Evolutionary conservation across 2,797 vertebrate genomes (phyloP).

Genomic region (Australoheros facetus): DNA sequence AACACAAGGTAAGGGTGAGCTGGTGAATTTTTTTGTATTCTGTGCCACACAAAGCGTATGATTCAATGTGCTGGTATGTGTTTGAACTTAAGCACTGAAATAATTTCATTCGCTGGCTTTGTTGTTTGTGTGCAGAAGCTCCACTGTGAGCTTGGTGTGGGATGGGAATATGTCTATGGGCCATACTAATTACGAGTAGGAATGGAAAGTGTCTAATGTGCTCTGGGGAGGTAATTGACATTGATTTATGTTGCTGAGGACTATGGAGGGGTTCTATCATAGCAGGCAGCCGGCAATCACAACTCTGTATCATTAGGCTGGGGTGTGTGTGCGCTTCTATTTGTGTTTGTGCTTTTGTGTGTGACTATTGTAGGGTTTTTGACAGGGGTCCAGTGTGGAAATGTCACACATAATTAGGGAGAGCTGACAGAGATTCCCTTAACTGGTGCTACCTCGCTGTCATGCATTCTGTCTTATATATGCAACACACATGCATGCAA

Average conservation of each 20-base stretch:
- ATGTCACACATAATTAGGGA: constrained; percentile 79
- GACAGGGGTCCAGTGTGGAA: constrained; percentile 73
- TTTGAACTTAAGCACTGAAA: constrained; percentile 48
- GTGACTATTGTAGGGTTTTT: constrained; percentile 62
- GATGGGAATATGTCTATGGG: constrained; percentile 76
- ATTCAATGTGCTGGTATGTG: constrained; percentile 56
- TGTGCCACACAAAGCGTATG: constrained; percentile 34
- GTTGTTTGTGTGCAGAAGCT: constrained; percentile 62
- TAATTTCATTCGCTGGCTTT: constrained; percentile 50
- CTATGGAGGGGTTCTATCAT: constrained; percentile 79
- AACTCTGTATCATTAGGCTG: constrained; percentile 75
- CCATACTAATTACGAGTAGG: constrained; percentile 76
- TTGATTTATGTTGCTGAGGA: constrained; percentile 83
- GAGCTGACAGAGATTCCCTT: constrained; percentile 66
- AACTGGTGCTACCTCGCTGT: constrained; percentile 54
- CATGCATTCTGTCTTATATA: constrained; percentile 46
- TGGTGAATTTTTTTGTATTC: constrained; percentile 36
- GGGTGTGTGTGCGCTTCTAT: constrained; percentile 36
- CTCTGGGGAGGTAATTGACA: constrained; percentile 85
- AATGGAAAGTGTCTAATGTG: constrained; percentile 80
- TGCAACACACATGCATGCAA: constrained; percentile 29
- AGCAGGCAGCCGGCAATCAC: constrained; percentile 79
- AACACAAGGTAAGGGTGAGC: constrained; percentile 26
- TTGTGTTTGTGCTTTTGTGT: constrained; percentile 48
- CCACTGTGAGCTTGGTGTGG: constrained; percentile 55